phyloP scores from a whole-genome alignment of 1,140 invertebrate genomes.

The Babylonia areolata region DNA sequence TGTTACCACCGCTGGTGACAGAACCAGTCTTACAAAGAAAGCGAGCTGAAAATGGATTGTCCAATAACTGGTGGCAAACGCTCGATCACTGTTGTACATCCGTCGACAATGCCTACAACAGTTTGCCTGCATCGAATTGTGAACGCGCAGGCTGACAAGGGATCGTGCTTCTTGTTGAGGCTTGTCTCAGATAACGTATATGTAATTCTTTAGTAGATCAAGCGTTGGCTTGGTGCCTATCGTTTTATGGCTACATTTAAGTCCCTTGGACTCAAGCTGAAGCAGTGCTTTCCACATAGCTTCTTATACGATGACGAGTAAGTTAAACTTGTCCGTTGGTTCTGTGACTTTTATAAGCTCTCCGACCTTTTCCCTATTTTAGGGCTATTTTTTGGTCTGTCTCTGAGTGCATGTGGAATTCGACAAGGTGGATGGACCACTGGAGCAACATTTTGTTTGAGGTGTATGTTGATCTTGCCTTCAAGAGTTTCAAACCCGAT shows the following conservation, averaged over 20 bases:
- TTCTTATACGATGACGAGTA: neutral
- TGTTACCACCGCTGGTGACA: no score
- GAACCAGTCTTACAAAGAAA: no score
- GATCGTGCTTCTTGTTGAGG: no score
- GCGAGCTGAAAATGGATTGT: no score
- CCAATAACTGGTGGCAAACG: no score
- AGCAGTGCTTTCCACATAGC: neutral
- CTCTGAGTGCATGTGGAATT: neutral
- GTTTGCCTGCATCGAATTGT: no score
- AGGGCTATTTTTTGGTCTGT: neutral
- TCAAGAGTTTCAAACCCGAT: neutral
- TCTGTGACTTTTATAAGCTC: neutral
- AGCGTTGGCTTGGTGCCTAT: neutral
- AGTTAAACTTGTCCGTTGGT: slow-evolving; percentile 14
- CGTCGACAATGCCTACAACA: no score
- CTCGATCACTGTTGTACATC: no score
- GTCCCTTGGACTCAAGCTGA: slow-evolving; percentile 4
- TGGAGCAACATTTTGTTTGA: neutral
- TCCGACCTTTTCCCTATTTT: neutral
- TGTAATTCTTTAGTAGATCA: no score
- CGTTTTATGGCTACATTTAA: slow-evolving; percentile 17
- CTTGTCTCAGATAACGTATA: no score
- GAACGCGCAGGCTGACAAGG: no score
- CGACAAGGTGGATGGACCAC: neutral
- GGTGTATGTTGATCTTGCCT: neutral